Conservation (phyloP, 2,113 vertebrate genomes). For the Holacanthus passer region DNA sequence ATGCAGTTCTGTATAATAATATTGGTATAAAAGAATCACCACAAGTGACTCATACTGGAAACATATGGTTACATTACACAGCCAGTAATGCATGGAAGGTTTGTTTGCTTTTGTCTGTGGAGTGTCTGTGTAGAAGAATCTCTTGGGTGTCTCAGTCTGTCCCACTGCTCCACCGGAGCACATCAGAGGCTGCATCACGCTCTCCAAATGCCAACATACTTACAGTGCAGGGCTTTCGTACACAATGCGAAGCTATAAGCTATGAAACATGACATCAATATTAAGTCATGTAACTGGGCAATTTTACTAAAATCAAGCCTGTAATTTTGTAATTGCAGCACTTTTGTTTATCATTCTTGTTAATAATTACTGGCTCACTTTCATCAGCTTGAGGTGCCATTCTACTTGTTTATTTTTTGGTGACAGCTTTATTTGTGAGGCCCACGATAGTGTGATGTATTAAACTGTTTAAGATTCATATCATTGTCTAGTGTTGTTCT, state of each 20-base stretch:
- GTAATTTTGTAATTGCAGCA: neutral
- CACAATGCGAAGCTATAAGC: neutral
- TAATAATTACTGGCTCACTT: neutral
- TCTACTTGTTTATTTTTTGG: neutral
- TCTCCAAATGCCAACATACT: neutral
- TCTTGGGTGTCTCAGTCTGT: slow-evolving; percentile 17
- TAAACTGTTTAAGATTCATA: neutral
- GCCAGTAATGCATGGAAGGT: slow-evolving; percentile 11
- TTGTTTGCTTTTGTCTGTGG: slow-evolving; percentile 33
- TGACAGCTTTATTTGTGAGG: neutral
- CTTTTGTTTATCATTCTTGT: neutral
- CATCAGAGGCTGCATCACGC: slow-evolving; percentile 10
- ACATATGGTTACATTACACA: slow-evolving; percentile 36
- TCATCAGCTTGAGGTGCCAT: neutral
- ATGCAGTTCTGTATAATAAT: neutral
- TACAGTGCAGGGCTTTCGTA: slow-evolving; percentile 10
- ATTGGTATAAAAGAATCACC: slow-evolving; percentile 11
- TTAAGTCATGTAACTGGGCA: neutral
- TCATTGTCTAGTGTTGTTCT: neutral
- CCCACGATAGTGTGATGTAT: no score
- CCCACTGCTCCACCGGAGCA: slow-evolving; percentile 47
- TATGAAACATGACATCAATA: neutral
- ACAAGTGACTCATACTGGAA: neutral
- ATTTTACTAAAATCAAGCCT: neutral
- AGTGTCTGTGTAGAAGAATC: slow-evolving; percentile 26